Base-by-base conservation (phyloP, 2,888 invertebrate genomes). In the Phlogophora meticulosa region DNA sequence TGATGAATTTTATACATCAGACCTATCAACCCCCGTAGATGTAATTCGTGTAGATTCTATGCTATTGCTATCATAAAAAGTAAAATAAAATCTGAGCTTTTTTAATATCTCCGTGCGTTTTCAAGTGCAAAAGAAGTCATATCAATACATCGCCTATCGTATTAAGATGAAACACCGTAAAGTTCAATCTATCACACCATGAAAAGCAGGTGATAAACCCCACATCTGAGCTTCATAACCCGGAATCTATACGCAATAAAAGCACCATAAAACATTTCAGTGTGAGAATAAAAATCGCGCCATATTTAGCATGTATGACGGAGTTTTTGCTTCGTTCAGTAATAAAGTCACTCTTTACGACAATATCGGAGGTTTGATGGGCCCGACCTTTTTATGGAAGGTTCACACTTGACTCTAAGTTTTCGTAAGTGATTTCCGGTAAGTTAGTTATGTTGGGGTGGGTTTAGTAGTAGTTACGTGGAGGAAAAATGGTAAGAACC, bases 271-370 rank as follows among this genome's bases (percentile, higher is more conserved):
- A 82, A 46, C 43, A 68, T 72, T 81, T 76, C 69, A 79, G 68
- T 71, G 55, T 49, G 11, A 62, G 36, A 72, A 72, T 82, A 70
- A 78, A 73, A 79, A 64, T 24, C 34, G 24, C 40, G 61, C 59
- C 80, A 72, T 76, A 80, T 81, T 82, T 81, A 81, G 67, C 81
- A 79, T 83, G 67, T 79, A 81, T 76, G 76, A 61, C 48, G 28
- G 38, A 32, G n/a, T 40, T 40, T 58, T 59, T 69, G 46, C 56
- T 58, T 38, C 67, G 32, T 72, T 64, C 66, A 40, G 71, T 77
- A 69, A 80, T 82, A 83, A 77, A 81, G 71, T 60, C 62, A 49
- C 56, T 59, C 32, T 83, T 82, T 79, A 83, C 64, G 83, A 71
- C 59, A 63, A 57, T 70, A 66, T 76, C 53, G 53, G 34, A 58